A percentile compares a stretch with the other conserved stretches of the same genome.
phyloP scores from a whole-genome alignment of 2,113 vertebrate species.

The Hippocampus guttulatus region DNA sequence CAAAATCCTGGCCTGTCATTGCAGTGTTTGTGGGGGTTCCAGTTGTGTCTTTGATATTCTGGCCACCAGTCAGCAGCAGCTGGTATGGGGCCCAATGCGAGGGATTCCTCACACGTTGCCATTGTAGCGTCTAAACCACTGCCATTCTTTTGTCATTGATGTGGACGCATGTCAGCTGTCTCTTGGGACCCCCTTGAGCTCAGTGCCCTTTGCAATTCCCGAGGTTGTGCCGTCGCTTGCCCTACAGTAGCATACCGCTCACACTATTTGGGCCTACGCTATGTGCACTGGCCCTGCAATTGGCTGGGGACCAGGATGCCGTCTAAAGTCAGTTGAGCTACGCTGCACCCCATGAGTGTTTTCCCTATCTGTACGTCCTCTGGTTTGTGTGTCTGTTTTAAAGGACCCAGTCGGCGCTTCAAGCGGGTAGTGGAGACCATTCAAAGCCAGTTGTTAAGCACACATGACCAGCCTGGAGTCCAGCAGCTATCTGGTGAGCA shows the following conservation, averaged over 20 bases:
- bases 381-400: constrained; percentile 13
- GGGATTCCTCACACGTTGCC: background rate
- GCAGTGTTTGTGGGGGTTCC: background rate
- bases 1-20: background rate
- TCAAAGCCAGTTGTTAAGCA: constrained; percentile 97
- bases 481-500: constrained; percentile 97
- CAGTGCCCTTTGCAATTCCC: no score
- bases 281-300: background rate
- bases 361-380: background rate
- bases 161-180: background rate
- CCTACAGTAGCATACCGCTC: no score
- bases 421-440: constrained; percentile 99
- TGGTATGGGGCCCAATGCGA: no score
- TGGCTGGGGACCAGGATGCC: background rate
- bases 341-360: background rate
- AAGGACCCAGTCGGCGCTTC: constrained; percentile 96
- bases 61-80: no score
- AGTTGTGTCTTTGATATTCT: background rate
- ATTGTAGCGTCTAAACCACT: background rate
- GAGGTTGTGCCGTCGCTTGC: no score
- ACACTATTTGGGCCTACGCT: no score
- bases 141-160: background rate
- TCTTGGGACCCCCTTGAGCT: background rate
- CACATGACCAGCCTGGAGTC: constrained; percentile 93
- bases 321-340: background rate